Base-by-base conservation (phyloP, 2,113 vertebrate genomes). In the Neopipo cinnamomea region DNA sequence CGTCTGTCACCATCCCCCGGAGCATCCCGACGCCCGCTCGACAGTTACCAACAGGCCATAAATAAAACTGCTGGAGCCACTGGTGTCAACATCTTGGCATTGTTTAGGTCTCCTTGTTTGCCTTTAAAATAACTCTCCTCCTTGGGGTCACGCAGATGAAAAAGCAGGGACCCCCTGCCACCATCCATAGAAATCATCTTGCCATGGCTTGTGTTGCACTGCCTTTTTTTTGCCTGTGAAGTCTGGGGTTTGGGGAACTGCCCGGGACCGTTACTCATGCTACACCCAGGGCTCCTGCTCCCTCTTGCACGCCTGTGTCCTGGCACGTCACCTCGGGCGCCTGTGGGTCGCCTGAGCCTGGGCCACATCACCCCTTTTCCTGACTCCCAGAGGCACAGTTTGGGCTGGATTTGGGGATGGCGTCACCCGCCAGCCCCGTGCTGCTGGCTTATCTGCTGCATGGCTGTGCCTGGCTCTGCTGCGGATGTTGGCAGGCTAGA, bases 61-160 rank as follows among this genome's bases (percentile, higher is more conserved):
- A 98, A 98, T 98, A 98, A 98, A 96, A 74, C 90, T 4, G 56
- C 98, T 97, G 98, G 98, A 98, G 98, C 97, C 98, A 93, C 93
- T 90, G 72, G 72, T 95, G 97, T 97, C 98, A 97, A 96, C 96
- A 89, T 97, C 95, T 97, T 97, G 98, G 97, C 97, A 82, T 88
- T 95, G 97, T 77, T 92, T 61, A 49, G 89, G 84, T 96, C 95
- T 96, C 79, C 86, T 84, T 76, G 94, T 92, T 93, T 94, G 92
- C 89, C 91, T 97, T 96, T 93, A 95, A 94, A 97, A 96, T 93
- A 96, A 94, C 95, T 95, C 82, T 94, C 73, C 83, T 71, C 41
- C 42, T 87, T 5, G 3, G 91, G 95, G 93, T 96, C 93, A 93
- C 0, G 0, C 52, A 91, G 91, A 76, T 30, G 21, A 77, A 82